Conservation (phyloP, 2,113 vertebrate genomes). For the Hippopotamus amphibius region DNA sequence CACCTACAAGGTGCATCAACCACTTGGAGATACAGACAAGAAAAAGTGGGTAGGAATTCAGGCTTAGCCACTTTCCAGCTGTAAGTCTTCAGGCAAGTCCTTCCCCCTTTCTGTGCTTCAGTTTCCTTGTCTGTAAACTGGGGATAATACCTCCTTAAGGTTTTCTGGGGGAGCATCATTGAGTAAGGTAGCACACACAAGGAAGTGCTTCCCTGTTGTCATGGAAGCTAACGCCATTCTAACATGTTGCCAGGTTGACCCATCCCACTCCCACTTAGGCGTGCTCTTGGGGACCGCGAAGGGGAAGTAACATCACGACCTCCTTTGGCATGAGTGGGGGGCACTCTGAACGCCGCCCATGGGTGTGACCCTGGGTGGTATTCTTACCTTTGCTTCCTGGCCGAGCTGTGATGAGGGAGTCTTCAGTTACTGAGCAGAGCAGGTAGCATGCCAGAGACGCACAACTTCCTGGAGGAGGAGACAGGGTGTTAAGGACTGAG, state of each 20-base stretch:
- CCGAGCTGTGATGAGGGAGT: not conserved
- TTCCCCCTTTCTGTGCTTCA: not conserved
- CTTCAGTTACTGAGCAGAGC: slow-evolving; percentile 8
- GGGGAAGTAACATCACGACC: not conserved
- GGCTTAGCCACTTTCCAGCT: not conserved
- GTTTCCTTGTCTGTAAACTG: not conserved
- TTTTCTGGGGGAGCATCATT: accelerated
- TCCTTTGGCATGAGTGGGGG: too few relatives aligned
- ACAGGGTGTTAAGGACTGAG: not conserved
- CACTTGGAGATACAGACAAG: not conserved
- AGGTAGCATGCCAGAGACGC: not conserved
- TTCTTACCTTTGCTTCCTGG: slow-evolving; percentile 66
- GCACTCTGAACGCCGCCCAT: not conserved
- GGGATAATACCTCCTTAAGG: not conserved
- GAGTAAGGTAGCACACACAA: not conserved
- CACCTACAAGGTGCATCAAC: not conserved
- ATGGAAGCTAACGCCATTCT: not conserved
- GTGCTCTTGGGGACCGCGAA: accelerated
- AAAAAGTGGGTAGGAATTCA: not conserved
- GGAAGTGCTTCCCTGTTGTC: not conserved
- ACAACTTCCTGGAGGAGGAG: not conserved
- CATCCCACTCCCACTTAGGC: not conserved
- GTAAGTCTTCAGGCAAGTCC: not conserved
- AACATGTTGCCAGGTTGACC: accelerated
- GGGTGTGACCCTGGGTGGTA: not conserved